Conservation (phyloP, 2,797 vertebrate species). For the Sphenodon punctatus region DNA sequence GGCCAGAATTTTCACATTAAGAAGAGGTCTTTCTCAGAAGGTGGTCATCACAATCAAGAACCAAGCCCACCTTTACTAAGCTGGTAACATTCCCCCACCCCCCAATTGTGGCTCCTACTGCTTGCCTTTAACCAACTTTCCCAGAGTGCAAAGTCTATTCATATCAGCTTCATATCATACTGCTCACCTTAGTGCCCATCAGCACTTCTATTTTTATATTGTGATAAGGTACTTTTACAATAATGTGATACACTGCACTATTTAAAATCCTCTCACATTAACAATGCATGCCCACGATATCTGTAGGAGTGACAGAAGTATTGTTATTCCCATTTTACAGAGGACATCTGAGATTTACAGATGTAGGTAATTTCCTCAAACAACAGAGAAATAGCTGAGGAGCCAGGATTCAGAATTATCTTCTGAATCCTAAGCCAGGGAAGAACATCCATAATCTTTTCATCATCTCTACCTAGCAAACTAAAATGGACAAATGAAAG, state of each 20-base stretch:
- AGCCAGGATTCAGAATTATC: not conserved
- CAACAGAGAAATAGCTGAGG: not conserved
- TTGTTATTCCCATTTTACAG: not conserved
- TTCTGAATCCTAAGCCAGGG: not conserved
- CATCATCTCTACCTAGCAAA: not conserved
- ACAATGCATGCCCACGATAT: not conserved
- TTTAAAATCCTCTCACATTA: not conserved
- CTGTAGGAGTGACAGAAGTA: not conserved
- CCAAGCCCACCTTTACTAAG: not conserved
- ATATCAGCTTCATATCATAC: too few species aligned
- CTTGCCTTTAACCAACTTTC: not conserved
- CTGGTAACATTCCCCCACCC: too few species aligned
- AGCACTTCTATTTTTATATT: too few species aligned
- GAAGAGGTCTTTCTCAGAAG: not conserved
- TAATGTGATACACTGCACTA: too few species aligned
- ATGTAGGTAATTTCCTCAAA: not conserved
- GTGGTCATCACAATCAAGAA: not conserved
- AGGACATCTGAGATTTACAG: not conserved
- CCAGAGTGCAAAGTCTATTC: not conserved
- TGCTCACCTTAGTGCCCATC: too few species aligned
- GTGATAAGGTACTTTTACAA: too few species aligned
- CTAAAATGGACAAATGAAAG: not conserved
- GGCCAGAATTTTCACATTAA: too few species aligned
- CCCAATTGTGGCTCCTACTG: not conserved
- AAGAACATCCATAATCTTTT: not conserved